Conservation (phyloP, 2,888 invertebrate species). For the Rhopalosiphum nymphaeae region DNA sequence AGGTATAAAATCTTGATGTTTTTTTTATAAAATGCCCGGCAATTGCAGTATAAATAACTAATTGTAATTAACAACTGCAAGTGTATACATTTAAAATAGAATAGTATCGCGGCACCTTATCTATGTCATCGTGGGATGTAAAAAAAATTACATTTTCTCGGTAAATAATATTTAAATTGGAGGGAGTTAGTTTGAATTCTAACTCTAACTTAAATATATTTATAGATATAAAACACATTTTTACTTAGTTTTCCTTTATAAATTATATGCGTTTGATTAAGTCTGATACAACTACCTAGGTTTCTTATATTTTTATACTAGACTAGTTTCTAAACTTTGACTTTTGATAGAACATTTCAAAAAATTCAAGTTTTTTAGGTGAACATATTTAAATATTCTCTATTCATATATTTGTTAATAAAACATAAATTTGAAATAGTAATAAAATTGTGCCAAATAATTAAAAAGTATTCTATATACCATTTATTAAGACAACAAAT, state of each 20-base stretch:
- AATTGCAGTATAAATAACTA: not conserved
- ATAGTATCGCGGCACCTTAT: not conserved
- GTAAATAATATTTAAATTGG: not conserved
- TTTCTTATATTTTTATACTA: not conserved
- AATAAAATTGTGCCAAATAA: too few relatives aligned
- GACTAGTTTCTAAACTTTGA: not conserved
- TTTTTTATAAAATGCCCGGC: not conserved
- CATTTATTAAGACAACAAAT: not conserved
- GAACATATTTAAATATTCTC: too few relatives aligned
- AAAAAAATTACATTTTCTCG: not conserved
- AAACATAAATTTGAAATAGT: too few relatives aligned
- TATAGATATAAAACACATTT: not conserved
- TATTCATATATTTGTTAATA: too few relatives aligned
- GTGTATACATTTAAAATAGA: not conserved
- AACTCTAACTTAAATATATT: not conserved
- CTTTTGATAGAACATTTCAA: not conserved
- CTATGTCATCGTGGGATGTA: not conserved
- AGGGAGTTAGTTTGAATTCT: not conserved
- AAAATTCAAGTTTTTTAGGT: not conserved
- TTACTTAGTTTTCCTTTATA: not conserved
- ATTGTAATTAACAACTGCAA: not conserved
- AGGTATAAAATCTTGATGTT: not conserved
- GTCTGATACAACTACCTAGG: not conserved
- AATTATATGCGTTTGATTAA: not conserved
- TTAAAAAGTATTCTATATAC: too few relatives aligned